Evolutionary conservation across 2,888 invertebrate species (phyloP), one percentile per base, ranked within the genome.

Genomic region (Eilema sororculum): DNA sequence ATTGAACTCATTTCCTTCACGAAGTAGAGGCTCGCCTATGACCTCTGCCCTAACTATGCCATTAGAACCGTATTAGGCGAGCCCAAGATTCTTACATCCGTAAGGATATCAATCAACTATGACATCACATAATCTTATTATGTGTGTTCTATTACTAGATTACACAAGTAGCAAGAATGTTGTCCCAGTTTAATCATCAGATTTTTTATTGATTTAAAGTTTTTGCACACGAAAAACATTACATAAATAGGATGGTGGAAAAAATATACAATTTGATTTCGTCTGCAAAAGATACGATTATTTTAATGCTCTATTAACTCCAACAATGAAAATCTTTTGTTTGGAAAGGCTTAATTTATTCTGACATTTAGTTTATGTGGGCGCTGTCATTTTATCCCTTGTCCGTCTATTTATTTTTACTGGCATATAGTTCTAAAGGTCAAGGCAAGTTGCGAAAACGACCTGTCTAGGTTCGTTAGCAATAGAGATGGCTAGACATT

Each of bases 1-100:
- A 92, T 93, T 92, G 91, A 90, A 90, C 89, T 90, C 90, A 91
- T 93, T 94, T 93, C 92, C 91, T 90, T 81, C 84, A 86, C 83
- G 86, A 87, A 82, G 58, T 81, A 80, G 81, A 82, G 81, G 81
- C 73, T 84, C 81, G 86, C 79, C 82, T 84, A 75, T 74, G 84
- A 83, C 85, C 86, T 82, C 83, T 89, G 89, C 87, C 89, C 86
- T 87, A 87, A 86, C 86, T 85, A 84, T 84, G 83, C 86, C 65
- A 68, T 68, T 68, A 65, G 68, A 65, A 67, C 57, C 28, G 65
- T 61, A 65, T 65, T 65, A 65, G 16, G 56, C 24, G 28, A 86
- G 86, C 86, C 86, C 85, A 84, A 82, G 82, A 81, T 79, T 76
- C 79, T 76, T 72, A 83, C 83, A 79, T 80, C 79, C 75, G 79